These are phyloP conservation scores for Burhinus oedicnemus DNA, from an alignment of 2,113 vertebrate species.

Conservation along the genomic window DNA sequence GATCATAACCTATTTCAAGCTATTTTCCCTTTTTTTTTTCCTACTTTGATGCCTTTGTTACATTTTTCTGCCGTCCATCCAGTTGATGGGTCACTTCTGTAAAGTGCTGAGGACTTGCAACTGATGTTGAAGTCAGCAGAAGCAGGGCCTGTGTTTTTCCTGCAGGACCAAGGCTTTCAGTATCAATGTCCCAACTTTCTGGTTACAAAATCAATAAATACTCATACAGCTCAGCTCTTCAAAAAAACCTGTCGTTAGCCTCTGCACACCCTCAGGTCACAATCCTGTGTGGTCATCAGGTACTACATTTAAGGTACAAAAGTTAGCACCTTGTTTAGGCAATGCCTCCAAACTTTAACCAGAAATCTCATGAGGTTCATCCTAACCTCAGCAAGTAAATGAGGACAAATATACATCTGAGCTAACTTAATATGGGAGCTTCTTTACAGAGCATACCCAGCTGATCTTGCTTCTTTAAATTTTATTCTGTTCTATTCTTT, in stretches of 20 bases:
- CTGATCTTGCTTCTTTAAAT: not conserved
- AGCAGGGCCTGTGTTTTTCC: not conserved
- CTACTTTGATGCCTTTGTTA: not conserved
- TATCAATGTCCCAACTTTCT: not conserved
- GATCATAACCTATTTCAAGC: not conserved
- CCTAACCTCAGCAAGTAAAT: not conserved
- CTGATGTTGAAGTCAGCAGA: not conserved
- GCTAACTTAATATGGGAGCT: accelerated
- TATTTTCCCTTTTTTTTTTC: not conserved
- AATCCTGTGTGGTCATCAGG: accelerated
- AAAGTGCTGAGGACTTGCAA: not conserved
- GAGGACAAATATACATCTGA: not conserved
- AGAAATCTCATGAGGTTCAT: not conserved
- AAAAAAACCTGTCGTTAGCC: not conserved
- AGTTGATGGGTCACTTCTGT: not conserved
- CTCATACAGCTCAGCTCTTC: not conserved
- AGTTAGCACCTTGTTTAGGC: not conserved
- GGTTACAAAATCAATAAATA: not conserved
- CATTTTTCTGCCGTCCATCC: not conserved
- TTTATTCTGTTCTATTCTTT: not conserved
- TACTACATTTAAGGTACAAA: not conserved
- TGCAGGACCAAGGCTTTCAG: not conserved
- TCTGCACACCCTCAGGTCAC: not conserved
- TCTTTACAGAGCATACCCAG: not conserved
- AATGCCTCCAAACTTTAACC: not conserved